Evolutionary conservation across 2,113 vertebrate species (phyloP), one percentile per base, ranked within the genome.

Genomic region (Okapia johnstoni): DNA sequence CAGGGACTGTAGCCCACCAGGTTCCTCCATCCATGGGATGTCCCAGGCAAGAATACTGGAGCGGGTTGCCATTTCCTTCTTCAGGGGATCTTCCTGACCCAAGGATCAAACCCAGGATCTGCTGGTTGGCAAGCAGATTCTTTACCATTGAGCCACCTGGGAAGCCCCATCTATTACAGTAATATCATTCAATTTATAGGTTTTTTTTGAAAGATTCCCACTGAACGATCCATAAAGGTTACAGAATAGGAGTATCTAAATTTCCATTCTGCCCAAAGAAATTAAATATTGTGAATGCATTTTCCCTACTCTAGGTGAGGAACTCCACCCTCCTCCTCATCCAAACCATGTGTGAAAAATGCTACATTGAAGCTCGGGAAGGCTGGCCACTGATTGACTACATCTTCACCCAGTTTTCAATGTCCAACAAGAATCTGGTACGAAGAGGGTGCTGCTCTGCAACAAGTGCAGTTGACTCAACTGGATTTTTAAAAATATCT

Each of bases 301-400:
- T 93, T 81, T 79, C 86, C 50, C 84, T n/a, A 15, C 33, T 55
- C 15, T 79, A 98, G 98, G 93, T 98, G 5, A 98, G 98, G 57
- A 96, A 48, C 50, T 93, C 83, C 4, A 80, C 77, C 6, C 97
- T 98, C n/a, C 95, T 96, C 15, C 98, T 98, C 83, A 98, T 98
- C 96, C 96, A 98, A 57, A 98, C 93, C 83, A 98, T 98, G 98
- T 98, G 98, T 96, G 97, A 97, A 23, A 98, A 95, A 58, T 55
- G 95, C 84, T 98, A 96, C 50, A 46, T 98, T 1, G 98, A 98
- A 92, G 93, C 98, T 16, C 43, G 25, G 9, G 98, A 98, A 96
- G 98, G 98, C 43, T 98, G 98, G 98, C 97, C 98, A 2, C 88
- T 98, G 83, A 96, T 98, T 43, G 88, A 98, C 3, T 98, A 98